Evolutionary conservation across 1,140 invertebrate species (phyloP), one percentile per base, ranked within the genome.

Genomic region (Cheumatopsyche charites): DNA sequence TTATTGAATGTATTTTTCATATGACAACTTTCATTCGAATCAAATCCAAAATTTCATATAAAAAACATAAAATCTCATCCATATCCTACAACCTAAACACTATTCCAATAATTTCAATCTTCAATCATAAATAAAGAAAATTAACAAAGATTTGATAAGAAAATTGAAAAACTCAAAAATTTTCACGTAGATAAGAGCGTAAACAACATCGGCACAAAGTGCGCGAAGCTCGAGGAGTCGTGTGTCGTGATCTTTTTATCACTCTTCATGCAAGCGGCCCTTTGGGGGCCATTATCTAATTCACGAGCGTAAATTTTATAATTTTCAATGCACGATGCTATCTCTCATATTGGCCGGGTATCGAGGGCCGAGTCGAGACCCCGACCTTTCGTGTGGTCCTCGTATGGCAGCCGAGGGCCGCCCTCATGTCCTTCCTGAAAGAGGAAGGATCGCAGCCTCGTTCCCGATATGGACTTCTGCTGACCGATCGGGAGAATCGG

Each of bases 231-330:
- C n/a, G 15, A 12, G 13, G 47, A 19, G n/a, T 29, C 45, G 21
- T 45, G 63, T 17, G 63, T 66, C 63, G 63, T 66, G 63, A 66
- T 66, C 42, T 49, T 49, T 36, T 66, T 66, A 66, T 66, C 63
- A 66, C 19, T 23, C 7, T 49, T 66, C 7, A 49, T n/a, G 43
- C 21, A 25, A 15, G 42, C 42, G 15, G 9, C 63, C 63, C 63
- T 66, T 36, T 66, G 42, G 63, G 26, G 29, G 29, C 29, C 63
- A 66, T 66, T 66, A 66, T 66, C 63, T 66, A 66, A 66, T 66
- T 66, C 63, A 66, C 63, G 63, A 66, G 63, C 63, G 63, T 66
- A 66, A 66, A 66, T 66, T 47, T 66, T 66, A 29, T 66, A 66
- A 66, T 66, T 66, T 66, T 66, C 63, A 49, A 66, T 47, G 63